Base-by-base conservation (phyloP, 1,140 invertebrate genomes). In the Diuraphis noxia region DNA sequence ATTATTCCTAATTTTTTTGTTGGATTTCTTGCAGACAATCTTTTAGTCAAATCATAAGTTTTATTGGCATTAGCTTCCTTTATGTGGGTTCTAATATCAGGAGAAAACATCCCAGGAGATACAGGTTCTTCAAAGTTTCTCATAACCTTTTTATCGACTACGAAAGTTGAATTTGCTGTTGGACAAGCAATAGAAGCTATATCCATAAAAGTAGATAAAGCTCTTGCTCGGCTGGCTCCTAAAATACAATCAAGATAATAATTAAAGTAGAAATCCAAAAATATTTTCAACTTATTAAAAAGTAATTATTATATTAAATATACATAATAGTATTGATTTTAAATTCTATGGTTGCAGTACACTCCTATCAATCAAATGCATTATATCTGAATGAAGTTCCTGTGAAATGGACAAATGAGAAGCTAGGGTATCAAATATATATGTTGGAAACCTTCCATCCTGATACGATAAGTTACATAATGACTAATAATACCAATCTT, bases 81-180 rank as follows among this genome's bases (percentile, higher is more conserved):
- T 25, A 43, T 72, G 46, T 43, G 34, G 1, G 88, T 34, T 19
- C 38, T 25, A 30, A 52, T 91, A 3, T 82, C 77, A 30, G 36
- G 40, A 52, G 89, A 38, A 81, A 82, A 91, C 34, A 91, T 81
- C 30, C 52, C 63, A 38, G 77, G 89, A n/a, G 89, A 91, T 21
- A 82, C 30, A 19, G 30, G 38, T 81, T 91, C 34, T 7, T 82
- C 77, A 1, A 46, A 1, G 82, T 91, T 91, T 17, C 17, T 36
- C 21, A 30, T 38, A 6, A 19, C n/a, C 17, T 82, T 91, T 49
- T 91, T 91, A 52, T 49, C 43, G 1, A 49, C 89, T 23, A 81
- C 89, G n/a, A 91, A 91, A 9, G 89, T 91, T 9, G 89, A 91
- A 82, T 91, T 91, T 3, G 89, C 89, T 91, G 36, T 91, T 81